Base-by-base conservation (phyloP, 2,888 invertebrate species). In the Chrysotoxum bicinctum region DNA sequence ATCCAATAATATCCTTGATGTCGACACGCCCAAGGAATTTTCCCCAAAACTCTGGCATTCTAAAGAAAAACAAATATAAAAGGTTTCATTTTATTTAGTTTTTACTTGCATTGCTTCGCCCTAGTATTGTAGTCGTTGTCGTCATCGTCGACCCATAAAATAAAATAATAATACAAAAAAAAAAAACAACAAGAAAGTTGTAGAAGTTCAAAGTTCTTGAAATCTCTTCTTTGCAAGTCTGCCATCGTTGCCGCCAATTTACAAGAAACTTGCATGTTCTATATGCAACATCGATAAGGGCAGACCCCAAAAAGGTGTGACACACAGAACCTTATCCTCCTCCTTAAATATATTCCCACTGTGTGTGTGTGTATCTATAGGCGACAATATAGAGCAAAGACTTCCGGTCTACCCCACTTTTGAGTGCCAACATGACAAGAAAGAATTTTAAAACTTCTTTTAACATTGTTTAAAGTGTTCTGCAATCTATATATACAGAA, bases 161-260 rank as follows among this genome's bases (percentile, higher is more conserved):
- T 16, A 60, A 43, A 19, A 40, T 21, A 62, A 19, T 56, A 30
- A 62, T 30, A 81, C 9, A 35, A 70, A 48, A 0, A 30, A 32
- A 16, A 48, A 54, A 50, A 35, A 66, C 48, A 64, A 16, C 30
- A 45, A 70, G 48, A 48, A 19, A 30, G 10, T 35, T 40, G 21
- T 10, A 74, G 60, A 70, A 75, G 66, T 58, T 73, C n/a, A 78
- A 56, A 66, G 40, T 76, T 81, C 45, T 81, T 32, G 30, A 73
- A 72, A 73, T 75, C 54, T 56, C 62, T 58, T 58, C 48, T 70
- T n/a, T 64, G 32, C 60, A 50, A 50, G 48, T 81, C 70, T 76
- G 50, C 40, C 70, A 58, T 21, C 58, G 32, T 32, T 56, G 50
- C 30, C 23, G 35, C 40, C 66, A 60, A 50, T 48, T 54, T 52